Base-by-base conservation (phyloP, 2,888 invertebrate species). In the Tetragonula carbonaria region DNA sequence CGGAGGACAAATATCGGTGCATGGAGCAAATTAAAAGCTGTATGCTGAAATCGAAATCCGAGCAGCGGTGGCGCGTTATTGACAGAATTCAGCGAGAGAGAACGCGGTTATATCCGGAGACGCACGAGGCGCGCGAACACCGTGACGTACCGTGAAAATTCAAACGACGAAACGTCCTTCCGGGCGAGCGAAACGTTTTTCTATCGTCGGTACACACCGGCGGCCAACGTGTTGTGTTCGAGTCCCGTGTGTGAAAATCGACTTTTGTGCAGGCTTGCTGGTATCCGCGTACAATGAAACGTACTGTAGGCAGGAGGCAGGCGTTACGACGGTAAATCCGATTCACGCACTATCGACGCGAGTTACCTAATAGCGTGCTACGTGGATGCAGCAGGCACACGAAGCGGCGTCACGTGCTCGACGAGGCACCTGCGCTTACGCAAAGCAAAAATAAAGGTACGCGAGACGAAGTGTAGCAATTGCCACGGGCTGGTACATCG, bases 351-450 rank as follows among this genome's bases (percentile, higher is more conserved):
- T 88, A 90, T 90, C 90, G 88, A 83, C 80, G 86, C 80, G 88
- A 33, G 33, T 91, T 92, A 92, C 91, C 92, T 92, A 92, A 91
- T 91, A 91, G 87, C 90, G 72, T 50, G 28, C 72, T 91, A 90
- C 91, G 91, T 90, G 92, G 90, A 93, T 90, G 92, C 92, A 92
- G 92, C 92, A 33, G 33, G 33, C 92, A 91, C 90, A 82, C 72
- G 28, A 90, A 88, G 86, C 90, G 87, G 90, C 90, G 90, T 91
- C 90, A 88, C 86, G 88, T 87, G 86, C 66, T 85, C 88, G 84
- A 87, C 74, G 75, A 83, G 88, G 86, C 86, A 85, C 87, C 87
- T 87, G 83, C 89, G 82, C 78, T 81, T 84, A 81, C 89, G 84
- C 83, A 78, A 89, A 79, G 90, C 81, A 87, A 87, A 88, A 90